Conservation (phyloP, 2,113 vertebrate species). For the Paratilapia polleni region DNA sequence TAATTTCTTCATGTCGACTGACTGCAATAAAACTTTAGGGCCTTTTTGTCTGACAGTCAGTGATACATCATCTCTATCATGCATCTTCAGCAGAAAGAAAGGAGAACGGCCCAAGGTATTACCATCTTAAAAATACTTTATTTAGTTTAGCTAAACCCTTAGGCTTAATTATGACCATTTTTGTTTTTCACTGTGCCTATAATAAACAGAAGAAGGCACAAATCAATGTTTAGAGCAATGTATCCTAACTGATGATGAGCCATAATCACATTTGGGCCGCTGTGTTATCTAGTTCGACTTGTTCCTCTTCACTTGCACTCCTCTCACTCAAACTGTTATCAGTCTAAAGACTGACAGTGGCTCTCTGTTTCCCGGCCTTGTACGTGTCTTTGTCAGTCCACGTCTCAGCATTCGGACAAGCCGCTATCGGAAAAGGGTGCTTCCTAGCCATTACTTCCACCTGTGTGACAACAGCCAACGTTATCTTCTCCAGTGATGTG, state of each 20-base stretch:
- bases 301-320: slow-evolving; percentile 49
- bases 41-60: not conserved
- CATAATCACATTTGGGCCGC: slow-evolving; percentile 64
- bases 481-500: slow-evolving; percentile 75
- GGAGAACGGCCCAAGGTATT: not conserved
- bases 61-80: not conserved
- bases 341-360: slow-evolving; percentile 64
- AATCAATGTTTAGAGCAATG: slow-evolving; percentile 38
- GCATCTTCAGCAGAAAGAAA: not conserved
- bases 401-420: slow-evolving; percentile 69
- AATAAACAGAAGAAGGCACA: slow-evolving; percentile 38
- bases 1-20: not conserved
- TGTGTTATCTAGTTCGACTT: slow-evolving; percentile 55
- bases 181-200: not conserved
- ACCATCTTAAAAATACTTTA: not conserved
- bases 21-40: not conserved
- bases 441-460: slow-evolving; percentile 69
- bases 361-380: slow-evolving; percentile 68
- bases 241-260: slow-evolving; percentile 50
- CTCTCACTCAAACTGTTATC: slow-evolving; percentile 74
- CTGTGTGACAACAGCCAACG: slow-evolving; percentile 69
- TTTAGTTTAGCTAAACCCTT: slow-evolving; percentile 1
- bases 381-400: slow-evolving; percentile 67
- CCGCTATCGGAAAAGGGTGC: slow-evolving; percentile 56
- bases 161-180: not conserved